Percentiles rank a stretch among this genome's conserved stretches.
Conservation (phyloP, 2,888 invertebrate species). For the Drosophila subsilvestris region DNA sequence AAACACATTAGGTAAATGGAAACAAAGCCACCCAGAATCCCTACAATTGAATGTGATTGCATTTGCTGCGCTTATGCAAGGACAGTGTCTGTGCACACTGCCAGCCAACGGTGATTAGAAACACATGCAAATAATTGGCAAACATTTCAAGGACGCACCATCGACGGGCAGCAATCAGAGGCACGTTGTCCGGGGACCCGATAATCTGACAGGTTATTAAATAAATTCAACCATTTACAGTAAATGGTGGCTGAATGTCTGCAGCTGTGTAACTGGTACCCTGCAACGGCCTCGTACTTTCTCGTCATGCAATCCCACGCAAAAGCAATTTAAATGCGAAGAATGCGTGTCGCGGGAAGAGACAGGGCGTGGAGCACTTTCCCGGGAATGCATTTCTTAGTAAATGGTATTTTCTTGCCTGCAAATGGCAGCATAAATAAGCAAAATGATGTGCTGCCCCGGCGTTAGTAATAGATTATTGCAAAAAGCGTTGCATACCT, state of each 20-base stretch:
- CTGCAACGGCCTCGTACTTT: constrained; percentile 30
- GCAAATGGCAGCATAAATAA: constrained; percentile 73
- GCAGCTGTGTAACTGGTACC: constrained; percentile 38
- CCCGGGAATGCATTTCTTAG: constrained; percentile 49
- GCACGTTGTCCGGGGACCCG: constrained; percentile 30
- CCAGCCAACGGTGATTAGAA: constrained; percentile 22
- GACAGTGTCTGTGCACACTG: background rate
- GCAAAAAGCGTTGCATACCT: constrained; percentile 69
- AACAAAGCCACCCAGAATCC: constrained; percentile 17
- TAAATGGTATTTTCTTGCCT: constrained; percentile 53
- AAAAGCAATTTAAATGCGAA: constrained; percentile 75
- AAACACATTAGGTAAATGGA: constrained; percentile 45
- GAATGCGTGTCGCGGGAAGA: constrained; percentile 54
- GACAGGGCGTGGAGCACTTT: background rate
- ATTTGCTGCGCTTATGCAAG: constrained; percentile 14
- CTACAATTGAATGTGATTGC: constrained; percentile 4
- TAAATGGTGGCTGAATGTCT: constrained; percentile 49
- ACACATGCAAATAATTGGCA: constrained; percentile 26
- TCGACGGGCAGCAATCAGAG: constrained; percentile 20
- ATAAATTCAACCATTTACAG: constrained; percentile 68
- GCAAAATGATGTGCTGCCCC: constrained; percentile 29
- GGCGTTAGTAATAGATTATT: constrained; percentile 74
- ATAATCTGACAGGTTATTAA: constrained; percentile 68
- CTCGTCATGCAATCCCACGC: constrained; percentile 61
- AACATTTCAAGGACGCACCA: constrained; percentile 43